phyloP scores from a whole-genome alignment of 2,888 invertebrate species.

The Mystacides longicornis region DNA sequence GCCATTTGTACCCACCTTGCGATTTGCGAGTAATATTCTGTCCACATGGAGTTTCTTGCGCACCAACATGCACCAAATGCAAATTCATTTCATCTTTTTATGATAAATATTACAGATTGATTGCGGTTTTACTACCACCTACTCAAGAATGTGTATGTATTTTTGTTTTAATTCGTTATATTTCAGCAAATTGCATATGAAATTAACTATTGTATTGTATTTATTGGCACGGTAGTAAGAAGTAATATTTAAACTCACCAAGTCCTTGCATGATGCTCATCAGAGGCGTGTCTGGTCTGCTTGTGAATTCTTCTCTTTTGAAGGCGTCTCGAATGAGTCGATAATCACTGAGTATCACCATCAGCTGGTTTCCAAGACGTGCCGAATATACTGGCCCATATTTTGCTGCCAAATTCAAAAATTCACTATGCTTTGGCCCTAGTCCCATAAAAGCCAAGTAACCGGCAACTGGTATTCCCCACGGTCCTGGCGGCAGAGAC shows the following conservation, averaged over 20 bases:
- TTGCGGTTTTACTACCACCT: too few species aligned
- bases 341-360: conserved; percentile 82
- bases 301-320: conserved; percentile 79
- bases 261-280: conserved; percentile 82
- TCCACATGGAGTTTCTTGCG: too few species aligned
- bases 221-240: too few species aligned
- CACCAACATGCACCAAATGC: too few species aligned
- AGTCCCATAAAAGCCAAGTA: conserved; percentile 75
- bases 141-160: too few species aligned
- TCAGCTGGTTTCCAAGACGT: conserved; percentile 71
- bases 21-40: too few species aligned
- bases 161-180: too few species aligned
- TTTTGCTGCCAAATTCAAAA: conserved; percentile 65
- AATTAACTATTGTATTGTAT: too few species aligned
- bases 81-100: too few species aligned
- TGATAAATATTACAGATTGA: too few species aligned
- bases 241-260: conserved; percentile 46
- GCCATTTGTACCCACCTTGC: too few species aligned
- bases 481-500: conserved; percentile 77
- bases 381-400: conserved; percentile 80
- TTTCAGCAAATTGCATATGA: too few species aligned
- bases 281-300: conserved; percentile 78
- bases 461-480: conserved; percentile 79
- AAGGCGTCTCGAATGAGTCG: conserved; percentile 80
- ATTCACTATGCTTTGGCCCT: conserved; percentile 66